phyloP scores from a whole-genome alignment of 2,888 invertebrate species.

The Aphidoletes aphidimyza region DNA sequence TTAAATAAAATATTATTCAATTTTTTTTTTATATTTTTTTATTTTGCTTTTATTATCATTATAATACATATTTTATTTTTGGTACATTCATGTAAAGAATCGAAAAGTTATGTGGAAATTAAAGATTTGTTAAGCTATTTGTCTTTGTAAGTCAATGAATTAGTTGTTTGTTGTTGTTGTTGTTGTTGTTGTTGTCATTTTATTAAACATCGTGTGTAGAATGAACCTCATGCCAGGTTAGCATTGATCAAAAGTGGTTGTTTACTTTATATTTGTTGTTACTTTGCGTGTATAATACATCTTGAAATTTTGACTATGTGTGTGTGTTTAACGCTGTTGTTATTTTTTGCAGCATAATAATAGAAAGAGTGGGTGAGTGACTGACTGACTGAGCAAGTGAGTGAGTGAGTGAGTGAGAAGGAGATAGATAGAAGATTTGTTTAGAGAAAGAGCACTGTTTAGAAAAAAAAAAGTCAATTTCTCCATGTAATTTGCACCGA shows the following conservation, averaged over 20 bases:
- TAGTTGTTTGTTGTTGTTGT: not conserved
- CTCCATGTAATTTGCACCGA: not conserved
- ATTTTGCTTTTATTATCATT: not conserved
- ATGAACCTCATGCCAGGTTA: not conserved
- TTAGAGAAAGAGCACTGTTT: not conserved
- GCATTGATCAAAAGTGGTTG: not conserved
- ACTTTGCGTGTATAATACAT: constrained; percentile 23
- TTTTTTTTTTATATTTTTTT: not conserved
- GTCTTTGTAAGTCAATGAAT: not conserved
- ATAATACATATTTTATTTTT: too few species aligned
- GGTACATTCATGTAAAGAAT: constrained; percentile 44
- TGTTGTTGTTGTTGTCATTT: not conserved
- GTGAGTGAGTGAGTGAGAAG: not conserved
- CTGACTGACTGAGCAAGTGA: not conserved
- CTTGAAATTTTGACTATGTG: not conserved
- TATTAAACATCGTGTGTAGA: not conserved
- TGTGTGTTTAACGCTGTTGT: not conserved
- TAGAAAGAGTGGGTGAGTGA: too few species aligned
- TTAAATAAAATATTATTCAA: too few species aligned
- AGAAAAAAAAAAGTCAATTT: not conserved
- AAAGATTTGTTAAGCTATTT: constrained; percentile 22
- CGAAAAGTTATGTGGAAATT: constrained; percentile 37
- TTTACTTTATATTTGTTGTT: not conserved
- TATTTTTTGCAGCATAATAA: not conserved
- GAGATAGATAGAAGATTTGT: too few species aligned